Evolutionary conservation across 1,140 invertebrate genomes (phyloP).

Genomic region (Hyles vespertilio): DNA sequence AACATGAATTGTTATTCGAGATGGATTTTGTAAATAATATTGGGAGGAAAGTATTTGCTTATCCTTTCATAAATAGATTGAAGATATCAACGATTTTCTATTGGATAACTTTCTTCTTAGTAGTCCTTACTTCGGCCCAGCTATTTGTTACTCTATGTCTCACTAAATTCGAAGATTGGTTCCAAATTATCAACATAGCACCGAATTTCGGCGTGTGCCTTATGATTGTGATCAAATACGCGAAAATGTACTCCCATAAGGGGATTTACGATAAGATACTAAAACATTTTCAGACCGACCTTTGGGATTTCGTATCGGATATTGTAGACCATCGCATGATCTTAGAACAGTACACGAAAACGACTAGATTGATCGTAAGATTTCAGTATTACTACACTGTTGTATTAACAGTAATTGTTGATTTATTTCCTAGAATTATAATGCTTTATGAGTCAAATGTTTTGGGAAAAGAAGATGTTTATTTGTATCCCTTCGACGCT

Average conservation of each 20-base stretch:
- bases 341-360: slow-evolving; percentile 36
- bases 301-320: slow-evolving; percentile 40
- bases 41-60: slow-evolving; percentile 43
- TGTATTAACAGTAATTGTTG: slow-evolving; percentile 35
- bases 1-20: slow-evolving; percentile 33
- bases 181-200: slow-evolving; percentile 54
- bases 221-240: slow-evolving; percentile 50
- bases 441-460: slow-evolving; percentile 45
- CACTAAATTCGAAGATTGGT: slow-evolving; percentile 32
- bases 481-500: slow-evolving; percentile 54
- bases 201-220: slow-evolving; percentile 56
- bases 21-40: slow-evolving; percentile 37
- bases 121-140: slow-evolving; percentile 37
- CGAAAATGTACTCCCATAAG: slow-evolving; percentile 40
- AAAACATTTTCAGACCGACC: slow-evolving; percentile 38
- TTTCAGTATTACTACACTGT: slow-evolving; percentile 45
- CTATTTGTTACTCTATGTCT: slow-evolving; percentile 42
- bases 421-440: slow-evolving; percentile 49
- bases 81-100: slow-evolving; percentile 33
- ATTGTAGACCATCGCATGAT: slow-evolving; percentile 34
- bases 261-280: slow-evolving; percentile 41
- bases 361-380: slow-evolving; percentile 34
- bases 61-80: slow-evolving; percentile 38
- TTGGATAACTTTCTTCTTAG: slow-evolving; percentile 27
- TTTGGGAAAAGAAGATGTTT: slow-evolving; percentile 29